phyloP scores from a whole-genome alignment of 2,888 invertebrate genomes.

The Cerceris rybyensis region DNA sequence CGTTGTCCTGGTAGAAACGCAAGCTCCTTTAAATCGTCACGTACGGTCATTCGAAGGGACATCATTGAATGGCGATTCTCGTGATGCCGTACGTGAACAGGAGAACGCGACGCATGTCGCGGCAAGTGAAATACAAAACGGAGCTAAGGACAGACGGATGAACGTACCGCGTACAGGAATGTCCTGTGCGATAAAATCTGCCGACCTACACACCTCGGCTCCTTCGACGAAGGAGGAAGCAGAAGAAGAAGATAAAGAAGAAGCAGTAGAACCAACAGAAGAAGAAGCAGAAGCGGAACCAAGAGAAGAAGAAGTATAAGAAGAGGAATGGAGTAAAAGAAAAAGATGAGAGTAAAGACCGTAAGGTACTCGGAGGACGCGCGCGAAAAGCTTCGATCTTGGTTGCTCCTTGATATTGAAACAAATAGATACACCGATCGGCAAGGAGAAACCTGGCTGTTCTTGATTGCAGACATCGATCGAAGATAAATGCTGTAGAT shows the following conservation, averaged over 20 bases:
- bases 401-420: slow-evolving; percentile 43
- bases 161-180: slow-evolving; percentile 72
- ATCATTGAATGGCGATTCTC: slow-evolving; percentile 24
- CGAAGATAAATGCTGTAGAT: slow-evolving; percentile 29
- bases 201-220: slow-evolving; percentile 76
- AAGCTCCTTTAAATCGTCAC: too few species aligned
- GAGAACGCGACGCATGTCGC: slow-evolving; percentile 47
- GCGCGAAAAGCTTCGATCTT: not conserved
- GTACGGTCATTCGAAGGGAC: not conserved
- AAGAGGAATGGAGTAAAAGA: slow-evolving; percentile 15
- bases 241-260: not conserved
- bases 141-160: slow-evolving; percentile 60
- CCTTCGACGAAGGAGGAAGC: slow-evolving; percentile 37
- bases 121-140: slow-evolving; percentile 66
- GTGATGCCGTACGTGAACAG: slow-evolving; percentile 1
- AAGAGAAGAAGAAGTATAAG: slow-evolving; percentile 5
- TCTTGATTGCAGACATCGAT: slow-evolving; percentile 24
- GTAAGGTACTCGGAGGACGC: not conserved
- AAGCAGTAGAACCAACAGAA: too few species aligned
- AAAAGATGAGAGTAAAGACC: not conserved
- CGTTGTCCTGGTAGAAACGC: too few species aligned
- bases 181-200: slow-evolving; percentile 76
- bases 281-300: too few species aligned
- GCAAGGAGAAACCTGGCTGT: not conserved
- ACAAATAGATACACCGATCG: slow-evolving; percentile 40